Percentiles rank a stretch among this genome's conserved stretches.
Evolutionary conservation across 2,797 vertebrate genomes (phyloP).

Genomic region (Halcyon badia): DNA sequence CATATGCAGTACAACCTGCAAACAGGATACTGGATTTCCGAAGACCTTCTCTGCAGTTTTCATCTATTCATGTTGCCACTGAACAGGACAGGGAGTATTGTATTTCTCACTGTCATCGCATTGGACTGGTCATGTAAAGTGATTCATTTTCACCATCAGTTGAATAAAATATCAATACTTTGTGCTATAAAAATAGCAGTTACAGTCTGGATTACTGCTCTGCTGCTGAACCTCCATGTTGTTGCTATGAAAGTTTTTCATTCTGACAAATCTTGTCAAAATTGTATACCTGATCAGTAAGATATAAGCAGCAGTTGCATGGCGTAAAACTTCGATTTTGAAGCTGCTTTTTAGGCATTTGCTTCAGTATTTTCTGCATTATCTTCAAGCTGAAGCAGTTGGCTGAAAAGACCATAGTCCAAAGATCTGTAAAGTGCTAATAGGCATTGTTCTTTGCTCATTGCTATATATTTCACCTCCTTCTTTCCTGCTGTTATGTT

Average conservation of each 20-base stretch:
- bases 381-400: constrained; percentile 63
- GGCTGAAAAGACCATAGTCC: constrained; percentile 42
- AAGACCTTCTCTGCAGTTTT: constrained; percentile 69
- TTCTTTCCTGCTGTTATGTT: constrained; percentile 80
- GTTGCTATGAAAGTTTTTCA: background rate
- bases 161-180: constrained; percentile 76
- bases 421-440: constrained; percentile 72
- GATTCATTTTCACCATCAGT: constrained; percentile 78
- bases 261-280: constrained; percentile 70
- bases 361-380: constrained; percentile 78
- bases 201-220: constrained; percentile 73
- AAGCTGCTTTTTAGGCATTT: constrained; percentile 64
- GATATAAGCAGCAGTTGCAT: background rate
- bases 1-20: constrained; percentile 77
- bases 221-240: constrained; percentile 7
- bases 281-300: constrained; percentile 61
- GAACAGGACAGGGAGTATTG: constrained; percentile 79
- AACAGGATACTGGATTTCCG: constrained; percentile 73
- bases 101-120: constrained; percentile 81
- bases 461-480: constrained; percentile 52
- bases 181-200: constrained; percentile 52
- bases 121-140: constrained; percentile 83
- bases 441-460: constrained; percentile 43
- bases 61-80: constrained; percentile 81
- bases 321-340: constrained; percentile 71